Conservation (phyloP, 1,140 invertebrate genomes). For the Cotesia chilonis region DNA sequence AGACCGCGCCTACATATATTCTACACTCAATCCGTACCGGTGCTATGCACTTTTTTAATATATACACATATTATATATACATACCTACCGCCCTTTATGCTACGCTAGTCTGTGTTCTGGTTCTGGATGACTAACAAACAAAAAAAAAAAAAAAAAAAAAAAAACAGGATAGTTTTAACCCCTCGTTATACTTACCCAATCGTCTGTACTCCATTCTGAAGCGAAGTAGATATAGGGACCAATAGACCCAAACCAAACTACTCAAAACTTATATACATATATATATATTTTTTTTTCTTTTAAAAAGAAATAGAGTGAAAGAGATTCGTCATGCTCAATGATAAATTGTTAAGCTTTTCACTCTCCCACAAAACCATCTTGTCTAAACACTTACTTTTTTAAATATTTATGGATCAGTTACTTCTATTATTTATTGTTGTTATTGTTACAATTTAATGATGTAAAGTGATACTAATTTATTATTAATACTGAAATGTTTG, state of each 20-base stretch:
- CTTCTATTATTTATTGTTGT: not conserved
- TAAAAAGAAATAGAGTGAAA: too few relatives aligned
- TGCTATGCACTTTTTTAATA: not conserved
- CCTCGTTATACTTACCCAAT: conserved; percentile 24
- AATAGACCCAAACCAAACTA: too few relatives aligned
- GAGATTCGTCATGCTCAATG: too few relatives aligned
- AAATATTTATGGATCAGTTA: too few relatives aligned
- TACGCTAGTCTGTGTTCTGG: not conserved
- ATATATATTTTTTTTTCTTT: too few relatives aligned
- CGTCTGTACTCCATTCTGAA: not conserved
- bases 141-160: not conserved
- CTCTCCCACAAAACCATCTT: too few relatives aligned
- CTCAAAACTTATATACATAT: too few relatives aligned
- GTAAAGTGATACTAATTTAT: not conserved
- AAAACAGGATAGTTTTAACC: conserved; percentile 32
- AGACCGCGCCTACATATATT: conserved; percentile 13
- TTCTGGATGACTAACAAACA: not conserved
- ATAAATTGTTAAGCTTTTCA: too few relatives aligned
- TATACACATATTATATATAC: conserved; percentile 4
- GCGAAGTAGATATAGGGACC: too few relatives aligned
- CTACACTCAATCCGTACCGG: not conserved
- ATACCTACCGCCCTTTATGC: too few relatives aligned
- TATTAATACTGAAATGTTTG: not conserved
- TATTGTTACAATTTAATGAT: not conserved
- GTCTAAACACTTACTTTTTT: too few relatives aligned